phyloP scores from a whole-genome alignment of 2,797 vertebrate species.

The Trachops cirrhosus region DNA sequence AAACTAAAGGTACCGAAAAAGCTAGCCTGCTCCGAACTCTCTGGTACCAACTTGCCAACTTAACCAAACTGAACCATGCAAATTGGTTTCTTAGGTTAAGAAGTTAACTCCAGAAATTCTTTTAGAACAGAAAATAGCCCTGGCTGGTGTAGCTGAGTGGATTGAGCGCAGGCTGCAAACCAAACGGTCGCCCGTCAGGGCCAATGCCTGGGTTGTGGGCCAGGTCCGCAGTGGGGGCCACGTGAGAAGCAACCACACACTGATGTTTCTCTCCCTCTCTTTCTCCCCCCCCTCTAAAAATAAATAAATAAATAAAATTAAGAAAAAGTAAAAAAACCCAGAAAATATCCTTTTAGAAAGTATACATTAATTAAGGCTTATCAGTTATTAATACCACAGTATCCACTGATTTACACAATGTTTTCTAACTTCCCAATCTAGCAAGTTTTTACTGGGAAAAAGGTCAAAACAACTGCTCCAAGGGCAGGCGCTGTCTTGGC shows the following conservation, averaged over 20 bases:
- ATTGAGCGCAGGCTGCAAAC: too few species aligned
- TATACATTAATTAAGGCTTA: background rate
- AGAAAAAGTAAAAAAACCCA: background rate
- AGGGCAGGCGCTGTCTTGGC: background rate
- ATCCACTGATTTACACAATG: background rate
- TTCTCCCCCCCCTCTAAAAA: too few species aligned
- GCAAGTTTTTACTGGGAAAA: slow-evolving; percentile 20
- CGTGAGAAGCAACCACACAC: too few species aligned
- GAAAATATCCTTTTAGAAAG: background rate
- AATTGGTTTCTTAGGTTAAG: background rate
- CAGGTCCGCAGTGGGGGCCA: too few species aligned
- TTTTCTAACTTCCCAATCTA: background rate
- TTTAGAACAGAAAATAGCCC: slow-evolving; percentile 32
- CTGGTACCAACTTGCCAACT: background rate
- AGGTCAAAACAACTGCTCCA: background rate
- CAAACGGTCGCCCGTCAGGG: too few species aligned
- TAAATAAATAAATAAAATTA: too few species aligned
- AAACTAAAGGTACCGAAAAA: background rate
- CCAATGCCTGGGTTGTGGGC: too few species aligned
- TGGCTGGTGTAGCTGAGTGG: background rate
- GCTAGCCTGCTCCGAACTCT: background rate
- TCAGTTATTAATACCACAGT: background rate
- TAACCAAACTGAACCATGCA: background rate
- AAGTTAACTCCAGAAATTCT: slow-evolving; percentile 40
- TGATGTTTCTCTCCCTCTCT: too few species aligned